These are phyloP conservation scores for Thelaira solivaga DNA, from an alignment of 2,888 invertebrate genomes.

Conservation along the genomic window DNA sequence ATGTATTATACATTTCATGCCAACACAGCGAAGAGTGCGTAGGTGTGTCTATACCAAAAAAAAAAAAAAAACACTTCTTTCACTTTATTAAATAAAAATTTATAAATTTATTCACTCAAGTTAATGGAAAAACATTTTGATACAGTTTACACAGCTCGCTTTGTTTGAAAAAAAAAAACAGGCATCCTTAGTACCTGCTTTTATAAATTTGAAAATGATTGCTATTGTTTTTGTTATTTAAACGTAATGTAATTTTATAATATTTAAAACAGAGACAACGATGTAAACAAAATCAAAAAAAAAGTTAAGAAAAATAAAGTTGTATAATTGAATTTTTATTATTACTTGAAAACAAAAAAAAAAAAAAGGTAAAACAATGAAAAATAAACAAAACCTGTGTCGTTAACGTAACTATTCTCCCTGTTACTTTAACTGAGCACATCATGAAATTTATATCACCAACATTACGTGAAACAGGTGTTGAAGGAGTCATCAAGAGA, in stretches of 20 bases:
- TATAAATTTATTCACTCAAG: not conserved
- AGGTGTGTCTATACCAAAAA: no score
- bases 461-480: conserved; percentile 16
- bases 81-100: conserved; percentile 28
- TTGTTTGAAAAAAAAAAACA: not conserved
- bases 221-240: conserved; percentile 22
- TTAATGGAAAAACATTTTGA: not conserved
- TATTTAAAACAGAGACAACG: conserved; percentile 35
- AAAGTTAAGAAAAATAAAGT: conserved; percentile 52
- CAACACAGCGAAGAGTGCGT: not conserved
- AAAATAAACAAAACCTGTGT: not conserved
- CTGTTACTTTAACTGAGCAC: not conserved
- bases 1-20: conserved; percentile 8
- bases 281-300: conserved; percentile 5
- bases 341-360: conserved; percentile 15
- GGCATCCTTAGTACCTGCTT: conserved; percentile 18
- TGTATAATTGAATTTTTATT: conserved; percentile 62
- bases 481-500: conserved; percentile 6
- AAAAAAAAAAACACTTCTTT: conserved; percentile 29
- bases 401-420: not conserved
- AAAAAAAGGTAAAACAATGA: not conserved
- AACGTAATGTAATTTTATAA: conserved; percentile 53
- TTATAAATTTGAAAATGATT: conserved; percentile 47
- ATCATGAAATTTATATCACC: not conserved
- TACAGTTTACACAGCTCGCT: not conserved